Evolutionary conservation across 2,797 vertebrate genomes (phyloP), one percentile per base, ranked within the genome.

Genomic region (Nannoperca obscura): DNA sequence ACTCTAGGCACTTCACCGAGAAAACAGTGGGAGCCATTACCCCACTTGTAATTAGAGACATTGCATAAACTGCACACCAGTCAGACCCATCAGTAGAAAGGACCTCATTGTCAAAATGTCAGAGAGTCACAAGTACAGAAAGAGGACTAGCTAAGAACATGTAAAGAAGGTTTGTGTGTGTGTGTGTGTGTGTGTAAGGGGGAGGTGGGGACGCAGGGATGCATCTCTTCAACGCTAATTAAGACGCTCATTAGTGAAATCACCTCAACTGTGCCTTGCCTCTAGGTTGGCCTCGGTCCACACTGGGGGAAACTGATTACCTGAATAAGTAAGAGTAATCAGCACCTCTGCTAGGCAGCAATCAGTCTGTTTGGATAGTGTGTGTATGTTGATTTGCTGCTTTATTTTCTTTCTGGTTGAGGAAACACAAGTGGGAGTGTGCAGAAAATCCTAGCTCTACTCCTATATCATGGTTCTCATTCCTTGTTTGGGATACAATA

Each of bases 21-120:
- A 91, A 94, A 94, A 94, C 89, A 93, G 88, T 73, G 79, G 81
- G 88, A 88, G 88, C 92, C 90, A 93, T 95, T 95, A 93, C 89
- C 61, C 20, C 83, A 58, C 80, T 86, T 68, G 86, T 93, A 95
- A 95, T 95, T 93, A 95, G 93, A 93, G 91, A 85, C 91, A 68
- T 62, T 82, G 86, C 87, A 88, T 91, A 84, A 89, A 90, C 88
- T 87, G 78, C 78, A 22, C 72, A 81, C 63, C 88, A 90, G 90
- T 84, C 81, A 80, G 71, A 82, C 81, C 68, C 46, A 38, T 64
- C 70, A 91, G 89, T 82, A 88, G 85, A 93, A 88, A 86, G 72
- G 84, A 76, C 82, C 76, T 74, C 67, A 77, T 85, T 91, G 89
- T 93, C 78, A 57, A 87, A 90, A 86, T 87, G 88, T 93, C 89